Evolutionary conservation across 2,113 vertebrate species (phyloP), one percentile per base, ranked within the genome.

Genomic region (Heterochromis multidens): DNA sequence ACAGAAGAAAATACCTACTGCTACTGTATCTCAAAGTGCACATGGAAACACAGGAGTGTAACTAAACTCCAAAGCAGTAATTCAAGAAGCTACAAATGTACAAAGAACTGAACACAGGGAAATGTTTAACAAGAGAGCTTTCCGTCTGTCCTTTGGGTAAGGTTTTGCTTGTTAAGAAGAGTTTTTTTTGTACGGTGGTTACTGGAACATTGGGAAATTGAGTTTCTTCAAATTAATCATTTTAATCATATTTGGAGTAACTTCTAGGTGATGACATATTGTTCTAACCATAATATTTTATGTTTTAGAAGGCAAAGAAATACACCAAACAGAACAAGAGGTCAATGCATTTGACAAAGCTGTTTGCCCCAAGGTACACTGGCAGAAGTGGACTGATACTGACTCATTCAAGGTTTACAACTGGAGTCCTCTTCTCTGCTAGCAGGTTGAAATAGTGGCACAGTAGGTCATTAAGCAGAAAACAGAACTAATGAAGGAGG

Each of bases 401-500:
- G 82, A 86, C 83, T 88, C 92, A 93, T 94, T 94, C 92, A 78
- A 89, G 89, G 72, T 92, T 89, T 89, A 87, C 74, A 88, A 84
- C 72, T 83, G 78, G 86, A 79, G 81, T 79, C 62, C 49, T 33
- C 63, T 76, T 87, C 46, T 88, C 61, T 80, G 79, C 80, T 86
- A 79, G 82, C 91, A 91, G 87, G 88, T 92, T 91, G 85, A 80
- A 80, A 91, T 17, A 35, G 80, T 46, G 72, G 63, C 60, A 87
- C 81, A 83, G 85, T 77, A 94, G 83, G 52, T 63, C 92, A 94
- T 95, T 91, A 93, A 83, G 82, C 78, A 79, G 81, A 88, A 87
- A 92, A 89, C 87, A 89, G 76, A 93, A 82, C 89, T 95, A 96
- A 95, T 94, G 94, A 95, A 93, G 92, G 90, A 89, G 72, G 80